Base-by-base conservation (phyloP, 2,113 vertebrate species). In the Smithornis capensis region DNA sequence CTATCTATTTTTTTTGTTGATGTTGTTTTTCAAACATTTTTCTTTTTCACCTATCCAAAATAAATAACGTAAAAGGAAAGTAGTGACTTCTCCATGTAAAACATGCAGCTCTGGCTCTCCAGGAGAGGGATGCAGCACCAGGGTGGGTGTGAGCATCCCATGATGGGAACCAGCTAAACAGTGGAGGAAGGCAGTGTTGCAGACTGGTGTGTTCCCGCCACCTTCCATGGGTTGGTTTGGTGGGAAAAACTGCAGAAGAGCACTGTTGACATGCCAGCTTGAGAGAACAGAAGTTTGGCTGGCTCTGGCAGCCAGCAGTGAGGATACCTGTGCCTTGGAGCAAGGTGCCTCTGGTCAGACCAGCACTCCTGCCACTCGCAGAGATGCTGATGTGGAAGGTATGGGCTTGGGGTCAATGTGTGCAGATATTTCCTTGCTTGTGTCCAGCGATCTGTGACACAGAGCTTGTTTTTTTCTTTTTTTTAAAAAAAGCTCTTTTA, bases 331-430 rank as follows among this genome's bases (percentile, higher is more conserved):
- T 81, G 52, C 57, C 53, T 80, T 0, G 0, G 19, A 56, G n/a
- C 18, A 83, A 29, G 14, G 59, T 73, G 14, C 23, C 1, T 9
- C 19, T 6, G 1, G n/a, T 37, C 7, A 4, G 52, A 24, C 33
- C 37, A 13, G 19, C 29, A 27, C 21, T 92, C 27, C 67, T 82
- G 52, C 14, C 19, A 7, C 35, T 69, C 17, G 31, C 21, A 0
- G 3, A 4, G 70, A 31, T 49, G 53, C 57, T 69, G 56, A 59
- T 55, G 27, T 27, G 85, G 53, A 87, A 85, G 35, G 27, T 33
- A 23, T 0, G 0, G 57, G 13, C 55, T 64, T 0, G 0, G 44
- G 78, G 28, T 69, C 70, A 85, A 55, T 0, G 0, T 3, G 7
- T 90, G 49, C 65, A 79, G 65, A 79, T 37, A 85, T 69, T 79